phyloP scores from a whole-genome alignment of 2,888 invertebrate species.

The Marasmarcha lunaedactyla region DNA sequence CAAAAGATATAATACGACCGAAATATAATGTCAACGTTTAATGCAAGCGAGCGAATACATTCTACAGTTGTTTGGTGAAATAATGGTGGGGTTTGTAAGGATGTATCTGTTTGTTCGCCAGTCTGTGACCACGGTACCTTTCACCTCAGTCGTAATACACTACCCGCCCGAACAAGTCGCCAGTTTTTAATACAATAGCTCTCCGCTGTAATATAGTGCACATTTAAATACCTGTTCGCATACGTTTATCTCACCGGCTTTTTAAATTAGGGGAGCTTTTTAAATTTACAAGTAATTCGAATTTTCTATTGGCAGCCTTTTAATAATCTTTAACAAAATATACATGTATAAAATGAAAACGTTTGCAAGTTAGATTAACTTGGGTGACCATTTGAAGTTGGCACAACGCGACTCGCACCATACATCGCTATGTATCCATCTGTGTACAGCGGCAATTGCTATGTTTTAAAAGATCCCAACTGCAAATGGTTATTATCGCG shows the following conservation, averaged over 20 bases:
- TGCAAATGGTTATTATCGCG: neutral
- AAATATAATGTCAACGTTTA: too few species aligned
- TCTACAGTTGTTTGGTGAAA: conserved; percentile 13
- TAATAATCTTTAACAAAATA: conserved; percentile 29
- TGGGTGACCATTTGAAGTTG: conserved; percentile 12
- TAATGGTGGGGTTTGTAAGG: too few species aligned
- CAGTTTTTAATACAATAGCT: conserved; percentile 31
- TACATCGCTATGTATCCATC: too few species aligned
- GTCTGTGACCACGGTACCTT: too few species aligned
- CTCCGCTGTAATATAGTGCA: conserved; percentile 47
- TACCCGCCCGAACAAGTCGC: too few species aligned
- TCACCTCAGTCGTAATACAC: too few species aligned
- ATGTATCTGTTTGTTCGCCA: too few species aligned
- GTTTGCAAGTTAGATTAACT: conserved; percentile 6
- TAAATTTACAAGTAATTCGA: conserved; percentile 32
- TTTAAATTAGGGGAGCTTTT: conserved; percentile 43
- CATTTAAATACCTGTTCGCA: conserved; percentile 46
- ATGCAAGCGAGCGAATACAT: conserved; percentile 17
- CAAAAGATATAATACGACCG: too few species aligned
- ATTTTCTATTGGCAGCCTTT: conserved; percentile 52
- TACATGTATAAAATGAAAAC: conserved; percentile 12
- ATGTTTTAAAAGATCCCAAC: too few species aligned
- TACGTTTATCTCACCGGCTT: conserved; percentile 55
- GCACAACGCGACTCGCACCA: too few species aligned
- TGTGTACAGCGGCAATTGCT: too few species aligned